Evolutionary conservation across 2,797 vertebrate species (phyloP).

Genomic region (Bradypodion ventrale): DNA sequence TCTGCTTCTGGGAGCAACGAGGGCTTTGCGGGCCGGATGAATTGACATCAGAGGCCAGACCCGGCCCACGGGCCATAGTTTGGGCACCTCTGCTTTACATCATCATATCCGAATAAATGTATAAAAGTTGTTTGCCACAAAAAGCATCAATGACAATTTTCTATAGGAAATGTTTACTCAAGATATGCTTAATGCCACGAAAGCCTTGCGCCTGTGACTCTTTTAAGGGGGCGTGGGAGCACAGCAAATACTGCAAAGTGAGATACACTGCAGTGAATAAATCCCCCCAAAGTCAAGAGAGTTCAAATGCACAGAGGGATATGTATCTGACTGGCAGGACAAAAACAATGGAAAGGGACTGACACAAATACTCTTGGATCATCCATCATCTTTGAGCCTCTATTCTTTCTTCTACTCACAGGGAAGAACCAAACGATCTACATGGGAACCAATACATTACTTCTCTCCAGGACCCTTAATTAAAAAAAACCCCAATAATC

Average conservation of each 20-base stretch:
- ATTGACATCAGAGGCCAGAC: too few relatives aligned
- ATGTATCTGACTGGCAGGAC: neutral
- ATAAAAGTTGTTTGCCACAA: neutral
- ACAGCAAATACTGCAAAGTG: neutral
- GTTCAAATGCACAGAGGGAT: neutral
- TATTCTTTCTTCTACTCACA: neutral
- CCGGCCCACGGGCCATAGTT: too few relatives aligned
- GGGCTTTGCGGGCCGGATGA: too few relatives aligned
- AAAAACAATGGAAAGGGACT: neutral
- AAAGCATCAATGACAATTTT: neutral
- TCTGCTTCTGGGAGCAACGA: too few relatives aligned
- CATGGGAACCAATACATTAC: neutral
- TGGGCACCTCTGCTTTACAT: too few relatives aligned
- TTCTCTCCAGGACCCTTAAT: neutral
- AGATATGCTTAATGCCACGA: neutral
- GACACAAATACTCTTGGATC: too few relatives aligned
- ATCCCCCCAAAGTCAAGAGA: neutral
- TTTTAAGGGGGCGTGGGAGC: neutral
- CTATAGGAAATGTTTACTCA: neutral
- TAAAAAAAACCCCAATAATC: neutral
- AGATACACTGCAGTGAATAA: neutral
- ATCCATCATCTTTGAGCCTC: neutral
- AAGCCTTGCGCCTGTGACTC: neutral
- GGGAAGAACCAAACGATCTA: neutral
- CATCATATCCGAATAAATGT: neutral